Percentiles rank a stretch among this genome's conserved stretches.
These are phyloP conservation scores for Ophonus ardosiacus DNA, from an alignment of 2,888 invertebrate species.

Conservation along the genomic window DNA sequence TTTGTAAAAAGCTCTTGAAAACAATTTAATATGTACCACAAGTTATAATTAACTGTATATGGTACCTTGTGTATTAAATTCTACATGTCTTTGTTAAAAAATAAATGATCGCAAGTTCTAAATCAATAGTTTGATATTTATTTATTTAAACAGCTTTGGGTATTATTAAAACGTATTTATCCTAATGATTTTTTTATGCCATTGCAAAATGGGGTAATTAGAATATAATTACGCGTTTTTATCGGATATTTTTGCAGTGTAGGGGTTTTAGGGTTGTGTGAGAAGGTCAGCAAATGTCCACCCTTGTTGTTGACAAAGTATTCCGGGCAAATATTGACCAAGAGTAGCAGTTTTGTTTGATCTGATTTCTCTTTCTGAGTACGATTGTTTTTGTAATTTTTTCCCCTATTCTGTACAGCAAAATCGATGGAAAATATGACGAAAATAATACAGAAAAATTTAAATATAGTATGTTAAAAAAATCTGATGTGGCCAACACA, in stretches of 20 bases:
- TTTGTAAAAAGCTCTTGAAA: neutral
- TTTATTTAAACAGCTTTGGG: neutral
- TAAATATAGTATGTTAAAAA: neutral
- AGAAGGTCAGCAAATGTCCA: conserved; percentile 52
- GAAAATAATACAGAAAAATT: neutral
- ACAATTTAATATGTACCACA: neutral
- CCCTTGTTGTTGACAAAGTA: conserved; percentile 32
- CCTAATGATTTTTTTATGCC: conserved; percentile 1
- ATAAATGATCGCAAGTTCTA: neutral
- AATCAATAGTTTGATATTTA: neutral
- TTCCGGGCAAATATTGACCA: conserved; percentile 47
- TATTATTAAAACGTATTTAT: conserved; percentile 41
- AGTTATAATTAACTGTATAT: neutral
- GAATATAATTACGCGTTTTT: neutral
- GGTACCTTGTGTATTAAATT: neutral
- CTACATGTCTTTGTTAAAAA: neutral
- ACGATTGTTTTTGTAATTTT: conserved; percentile 38
- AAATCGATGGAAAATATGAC: neutral
- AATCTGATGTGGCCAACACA: too few species aligned
- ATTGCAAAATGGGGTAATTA: neutral
- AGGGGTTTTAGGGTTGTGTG: conserved; percentile 12
- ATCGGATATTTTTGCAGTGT: neutral
- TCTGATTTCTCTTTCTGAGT: conserved; percentile 17
- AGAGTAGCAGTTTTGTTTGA: conserved; percentile 45
- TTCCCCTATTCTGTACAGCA: neutral